Evolutionary conservation across 1,140 invertebrate genomes (phyloP), one percentile per base, ranked within the genome.

Genomic region (Listronotus oregonensis): DNA sequence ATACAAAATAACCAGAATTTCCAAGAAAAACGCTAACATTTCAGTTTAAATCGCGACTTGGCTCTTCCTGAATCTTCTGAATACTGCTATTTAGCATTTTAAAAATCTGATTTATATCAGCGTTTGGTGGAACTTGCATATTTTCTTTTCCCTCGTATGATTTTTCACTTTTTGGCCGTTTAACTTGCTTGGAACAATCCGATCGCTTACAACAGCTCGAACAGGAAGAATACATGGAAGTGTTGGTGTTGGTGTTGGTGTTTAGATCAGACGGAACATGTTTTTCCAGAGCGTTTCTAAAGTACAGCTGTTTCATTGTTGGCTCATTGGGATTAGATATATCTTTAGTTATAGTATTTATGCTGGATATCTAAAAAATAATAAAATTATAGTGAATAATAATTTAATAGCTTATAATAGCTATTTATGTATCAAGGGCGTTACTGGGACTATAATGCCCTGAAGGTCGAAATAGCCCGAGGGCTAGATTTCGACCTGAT

Each of bases 341-440:
- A 40, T 52, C 27, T 39, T 14, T 42, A 6, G 65, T 49, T n/a
- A 67, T 54, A 2, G 34, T 14, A 27, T 67, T 67, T 56, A 67
- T 67, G 27, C 46, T 60, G 15, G 56, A 58, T 10, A 65, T 65
- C 63, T 65, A 37, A 0, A 65, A 58, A 37, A 52, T 11, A 14
- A 31, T 21, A 31, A 31, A 14, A 31, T 6, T 52, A 27, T 5
- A 27, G 21, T 1, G 21, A n/a, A n/a, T n/a, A n/a, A n/a, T n/a
- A n/a, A n/a, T n/a, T n/a, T n/a, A n/a, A n/a, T n/a, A n/a, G n/a
- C n/a, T n/a, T n/a, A n/a, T n/a, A n/a, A n/a, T n/a, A n/a, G n/a
- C n/a, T n/a, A n/a, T n/a, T n/a, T n/a, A n/a, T n/a, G n/a, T n/a
- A n/a, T n/a, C n/a, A n/a, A n/a, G n/a, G n/a, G n/a, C n/a, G n/a